Conservation (phyloP, 2,797 vertebrate species). For the Pogoniulus pusillus region DNA sequence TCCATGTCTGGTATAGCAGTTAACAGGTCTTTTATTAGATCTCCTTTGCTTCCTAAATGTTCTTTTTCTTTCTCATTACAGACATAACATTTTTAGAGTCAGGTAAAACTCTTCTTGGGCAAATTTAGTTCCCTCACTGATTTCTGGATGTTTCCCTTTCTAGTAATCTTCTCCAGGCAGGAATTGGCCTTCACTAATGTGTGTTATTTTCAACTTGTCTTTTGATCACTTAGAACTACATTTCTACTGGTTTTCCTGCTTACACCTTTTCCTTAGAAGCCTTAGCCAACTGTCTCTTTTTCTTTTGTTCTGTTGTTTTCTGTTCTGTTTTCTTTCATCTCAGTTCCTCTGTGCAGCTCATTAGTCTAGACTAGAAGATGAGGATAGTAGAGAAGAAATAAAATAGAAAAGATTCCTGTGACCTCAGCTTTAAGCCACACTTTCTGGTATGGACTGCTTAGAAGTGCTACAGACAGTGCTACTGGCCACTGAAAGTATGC, state of each 20-base stretch:
- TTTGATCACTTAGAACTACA: neutral
- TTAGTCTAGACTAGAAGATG: neutral
- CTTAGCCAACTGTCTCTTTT: neutral
- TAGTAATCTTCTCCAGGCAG: neutral
- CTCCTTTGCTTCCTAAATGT: constrained; percentile 38
- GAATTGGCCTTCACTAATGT: neutral
- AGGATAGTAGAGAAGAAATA: neutral
- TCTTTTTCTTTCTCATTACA: constrained; percentile 31
- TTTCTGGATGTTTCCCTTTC: neutral
- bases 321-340: neutral
- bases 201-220: neutral
- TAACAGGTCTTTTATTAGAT: constrained; percentile 50
- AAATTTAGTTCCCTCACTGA: neutral
- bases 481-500: neutral
- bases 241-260: neutral
- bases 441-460: neutral
- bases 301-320: neutral
- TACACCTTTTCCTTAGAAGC: neutral
- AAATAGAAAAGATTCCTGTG: neutral
- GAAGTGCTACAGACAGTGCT: neutral
- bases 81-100: neutral
- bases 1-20: constrained; percentile 28
- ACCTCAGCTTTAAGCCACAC: neutral
- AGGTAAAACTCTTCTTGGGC: neutral
- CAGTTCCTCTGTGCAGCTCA: neutral